These are phyloP conservation scores for Periparus ater DNA, from an alignment of 2,797 vertebrate genomes.

Conservation along the genomic window DNA sequence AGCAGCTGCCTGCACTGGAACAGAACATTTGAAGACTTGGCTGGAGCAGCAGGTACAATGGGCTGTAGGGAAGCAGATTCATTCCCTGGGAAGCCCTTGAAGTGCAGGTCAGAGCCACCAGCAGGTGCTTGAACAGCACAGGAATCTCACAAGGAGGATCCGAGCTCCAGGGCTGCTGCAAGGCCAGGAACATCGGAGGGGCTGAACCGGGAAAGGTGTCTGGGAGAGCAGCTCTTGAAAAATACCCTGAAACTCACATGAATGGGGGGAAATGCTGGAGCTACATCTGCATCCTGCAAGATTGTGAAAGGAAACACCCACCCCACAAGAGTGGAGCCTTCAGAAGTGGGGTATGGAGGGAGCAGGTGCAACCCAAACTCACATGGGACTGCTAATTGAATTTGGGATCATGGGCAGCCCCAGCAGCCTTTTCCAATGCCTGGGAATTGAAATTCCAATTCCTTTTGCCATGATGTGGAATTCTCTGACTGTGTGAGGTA, in stretches of 20 bases:
- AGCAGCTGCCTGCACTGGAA: not conserved
- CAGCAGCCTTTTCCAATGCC: fast-evolving
- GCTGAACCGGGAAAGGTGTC: not conserved
- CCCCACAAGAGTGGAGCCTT: not conserved
- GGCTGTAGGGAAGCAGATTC: not conserved
- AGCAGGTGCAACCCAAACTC: not conserved
- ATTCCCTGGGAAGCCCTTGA: not conserved
- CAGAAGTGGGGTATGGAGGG: not conserved
- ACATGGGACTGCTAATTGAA: not conserved
- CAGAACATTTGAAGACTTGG: not conserved
- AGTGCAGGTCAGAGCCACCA: not conserved
- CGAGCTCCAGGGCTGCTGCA: not conserved
- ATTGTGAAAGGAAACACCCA: fast-evolving
- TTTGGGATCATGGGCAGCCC: not conserved
- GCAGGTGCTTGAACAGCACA: fast-evolving
- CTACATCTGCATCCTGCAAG: fast-evolving
- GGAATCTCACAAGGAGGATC: not conserved
- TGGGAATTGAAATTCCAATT: no score
- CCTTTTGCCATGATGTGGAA: not conserved
- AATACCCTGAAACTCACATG: not conserved
- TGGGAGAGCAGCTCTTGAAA: not conserved
- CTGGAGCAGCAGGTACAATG: not conserved
- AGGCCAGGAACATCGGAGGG: not conserved
- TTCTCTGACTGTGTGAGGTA: not conserved
- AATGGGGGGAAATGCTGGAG: not conserved